Evolutionary conservation across 2,888 invertebrate species (phyloP).

Genomic region (Seira ritae): DNA sequence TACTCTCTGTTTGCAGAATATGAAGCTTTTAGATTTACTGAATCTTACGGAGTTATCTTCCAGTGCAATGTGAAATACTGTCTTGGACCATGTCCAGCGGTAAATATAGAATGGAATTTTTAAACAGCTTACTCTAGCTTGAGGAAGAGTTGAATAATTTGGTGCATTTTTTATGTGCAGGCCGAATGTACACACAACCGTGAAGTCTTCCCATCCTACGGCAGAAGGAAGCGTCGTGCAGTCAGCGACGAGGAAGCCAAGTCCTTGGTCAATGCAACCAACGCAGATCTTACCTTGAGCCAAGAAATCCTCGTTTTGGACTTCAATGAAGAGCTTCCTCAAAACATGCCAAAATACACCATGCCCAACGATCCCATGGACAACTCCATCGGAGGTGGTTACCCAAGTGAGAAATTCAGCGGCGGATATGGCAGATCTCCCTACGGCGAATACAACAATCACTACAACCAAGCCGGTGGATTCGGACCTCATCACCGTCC

Average conservation of each 20-base stretch:
- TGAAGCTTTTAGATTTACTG: conserved; percentile 96
- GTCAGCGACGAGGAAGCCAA: conserved; percentile 77
- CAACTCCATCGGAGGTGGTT: conserved; percentile 56
- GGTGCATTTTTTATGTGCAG: conserved; percentile 75
- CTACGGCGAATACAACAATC: conserved; percentile 50
- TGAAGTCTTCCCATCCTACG: conserved; percentile 93
- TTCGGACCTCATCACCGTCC: conserved; percentile 58
- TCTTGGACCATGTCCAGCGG: conserved; percentile 94
- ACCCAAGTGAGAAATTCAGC: conserved; percentile 43
- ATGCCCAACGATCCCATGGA: conserved; percentile 67
- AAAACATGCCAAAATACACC: conserved; percentile 72
- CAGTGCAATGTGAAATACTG: conserved; percentile 98
- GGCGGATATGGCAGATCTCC: conserved; percentile 64
- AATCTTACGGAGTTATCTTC: conserved; percentile 97
- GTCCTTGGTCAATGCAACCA: conserved; percentile 79
- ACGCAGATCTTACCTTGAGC: conserved; percentile 93
- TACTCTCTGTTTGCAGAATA: conserved; percentile 90
- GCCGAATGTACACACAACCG: conserved; percentile 94
- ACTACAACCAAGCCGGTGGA: conserved; percentile 49
- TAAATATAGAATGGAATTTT: conserved; percentile 77
- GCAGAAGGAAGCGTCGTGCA: conserved; percentile 84
- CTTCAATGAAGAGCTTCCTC: conserved; percentile 86
- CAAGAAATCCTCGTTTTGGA: conserved; percentile 95
- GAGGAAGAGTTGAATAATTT: neutral
- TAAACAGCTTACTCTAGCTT: conserved; percentile 9